Percentiles rank a stretch among this genome's conserved stretches.
Conservation (phyloP, 2,113 vertebrate genomes). For the Scytalopus superciliaris region DNA sequence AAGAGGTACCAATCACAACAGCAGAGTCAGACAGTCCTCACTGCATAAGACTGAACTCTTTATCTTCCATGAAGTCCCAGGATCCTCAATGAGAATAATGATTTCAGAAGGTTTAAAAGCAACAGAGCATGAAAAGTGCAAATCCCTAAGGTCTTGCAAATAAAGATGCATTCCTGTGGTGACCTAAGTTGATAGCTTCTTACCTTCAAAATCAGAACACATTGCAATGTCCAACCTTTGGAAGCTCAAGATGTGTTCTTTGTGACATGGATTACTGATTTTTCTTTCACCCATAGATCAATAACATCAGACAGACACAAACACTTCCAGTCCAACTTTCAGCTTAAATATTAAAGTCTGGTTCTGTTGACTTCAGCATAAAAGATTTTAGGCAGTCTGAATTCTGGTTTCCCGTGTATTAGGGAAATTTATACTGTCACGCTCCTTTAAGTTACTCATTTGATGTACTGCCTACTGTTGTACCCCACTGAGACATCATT, state of each 20-base stretch:
- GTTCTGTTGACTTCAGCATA: neutral
- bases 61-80: neutral
- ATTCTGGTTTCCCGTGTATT: neutral
- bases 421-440: neutral
- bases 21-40: neutral
- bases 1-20: neutral
- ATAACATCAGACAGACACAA: neutral
- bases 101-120: neutral
- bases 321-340: neutral
- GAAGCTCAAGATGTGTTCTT: neutral
- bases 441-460: neutral
- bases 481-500: neutral
- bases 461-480: neutral
- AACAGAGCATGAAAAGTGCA: neutral
- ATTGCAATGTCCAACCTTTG: neutral
- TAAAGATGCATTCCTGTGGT: neutral
- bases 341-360: neutral
- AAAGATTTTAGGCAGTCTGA: neutral
- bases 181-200: neutral
- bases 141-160: neutral
- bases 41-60: neutral
- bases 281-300: neutral
- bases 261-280: neutral
- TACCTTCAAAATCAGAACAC: neutral
- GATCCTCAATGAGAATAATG: neutral